Base-by-base conservation (phyloP, 2,113 vertebrate species). In the Oryzias woworae region DNA sequence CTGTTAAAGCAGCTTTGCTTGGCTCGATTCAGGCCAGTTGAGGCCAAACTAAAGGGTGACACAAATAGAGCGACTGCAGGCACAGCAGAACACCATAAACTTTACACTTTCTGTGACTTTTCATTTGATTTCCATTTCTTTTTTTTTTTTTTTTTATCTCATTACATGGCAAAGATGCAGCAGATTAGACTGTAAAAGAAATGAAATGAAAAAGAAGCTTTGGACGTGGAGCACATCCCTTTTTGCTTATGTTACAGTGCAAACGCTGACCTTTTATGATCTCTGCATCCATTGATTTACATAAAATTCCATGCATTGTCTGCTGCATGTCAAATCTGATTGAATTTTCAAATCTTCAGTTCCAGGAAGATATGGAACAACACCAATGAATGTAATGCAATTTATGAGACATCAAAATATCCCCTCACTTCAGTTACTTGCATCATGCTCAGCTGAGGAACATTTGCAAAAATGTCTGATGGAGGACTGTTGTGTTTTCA, bases 31-130 rank as follows among this genome's bases (percentile, higher is more conserved):
- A 66, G 44, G 28, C 60, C 23, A 71, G 70, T 42, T 71, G 62
- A 69, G 26, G 80, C 84, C 83, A 79, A 83, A 82, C 60, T 75
- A 74, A 78, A 85, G 73, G 87, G 62, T 80, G 85, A 78, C 73
- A 70, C 67, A 75, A 70, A 62, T 64, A 68, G 83, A 84, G 82
- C 85, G 82, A 84, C 73, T 47, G 17, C 53, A 71, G 20, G 28
- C 62, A 65, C 26, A 66, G 62, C 57, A 53, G 20, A 55, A 23
- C 47, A 71, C 54, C 31, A 53, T 43, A n/a, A 51, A 76, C 72
- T 76, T 43, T 47, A 58, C 44, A 71, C 67, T 62, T 58, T 62
- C 53, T 45, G 3, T 43, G 0, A 73, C 63, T 76, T 58, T 31
- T 66, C 66, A 80, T 58, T 69, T 80, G 63, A 63, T 66, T 42